Evolutionary conservation across 2,797 vertebrate species (phyloP).

Genomic region (Notamacropus eugenii): DNA sequence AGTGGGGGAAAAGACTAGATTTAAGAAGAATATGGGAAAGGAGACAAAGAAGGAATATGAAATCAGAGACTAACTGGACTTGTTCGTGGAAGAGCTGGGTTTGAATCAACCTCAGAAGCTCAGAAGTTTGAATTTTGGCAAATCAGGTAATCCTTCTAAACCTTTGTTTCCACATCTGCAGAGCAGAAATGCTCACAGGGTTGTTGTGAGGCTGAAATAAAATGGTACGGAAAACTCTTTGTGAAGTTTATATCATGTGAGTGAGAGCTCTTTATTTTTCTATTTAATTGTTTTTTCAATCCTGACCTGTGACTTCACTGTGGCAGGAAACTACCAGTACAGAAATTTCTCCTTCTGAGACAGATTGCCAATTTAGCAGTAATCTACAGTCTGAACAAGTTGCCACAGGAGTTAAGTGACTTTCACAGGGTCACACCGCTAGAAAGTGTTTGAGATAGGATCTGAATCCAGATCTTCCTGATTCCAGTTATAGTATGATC

Average conservation of each 20-base stretch:
- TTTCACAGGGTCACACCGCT: background rate
- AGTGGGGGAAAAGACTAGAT: background rate
- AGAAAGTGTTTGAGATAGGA: background rate
- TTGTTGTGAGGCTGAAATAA: background rate
- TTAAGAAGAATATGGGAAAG: background rate
- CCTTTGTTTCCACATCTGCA: background rate
- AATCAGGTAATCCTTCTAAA: background rate
- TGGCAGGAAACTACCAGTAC: background rate
- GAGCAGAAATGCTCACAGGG: background rate
- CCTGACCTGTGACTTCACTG: background rate
- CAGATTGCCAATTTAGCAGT: background rate
- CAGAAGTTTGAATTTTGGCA: background rate
- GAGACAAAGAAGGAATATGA: background rate
- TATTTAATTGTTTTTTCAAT: background rate
- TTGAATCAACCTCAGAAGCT: background rate
- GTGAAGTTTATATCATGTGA: background rate
- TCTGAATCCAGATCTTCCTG: background rate
- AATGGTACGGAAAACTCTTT: background rate
- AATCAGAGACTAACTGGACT: background rate
- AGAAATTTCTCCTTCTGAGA: background rate
- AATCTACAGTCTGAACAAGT: background rate
- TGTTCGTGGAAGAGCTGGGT: background rate
- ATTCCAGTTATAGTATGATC: background rate
- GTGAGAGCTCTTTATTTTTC: background rate
- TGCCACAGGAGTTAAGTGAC: background rate